Conservation (phyloP, 2,113 vertebrate genomes). For the Desmodus rotundus region DNA sequence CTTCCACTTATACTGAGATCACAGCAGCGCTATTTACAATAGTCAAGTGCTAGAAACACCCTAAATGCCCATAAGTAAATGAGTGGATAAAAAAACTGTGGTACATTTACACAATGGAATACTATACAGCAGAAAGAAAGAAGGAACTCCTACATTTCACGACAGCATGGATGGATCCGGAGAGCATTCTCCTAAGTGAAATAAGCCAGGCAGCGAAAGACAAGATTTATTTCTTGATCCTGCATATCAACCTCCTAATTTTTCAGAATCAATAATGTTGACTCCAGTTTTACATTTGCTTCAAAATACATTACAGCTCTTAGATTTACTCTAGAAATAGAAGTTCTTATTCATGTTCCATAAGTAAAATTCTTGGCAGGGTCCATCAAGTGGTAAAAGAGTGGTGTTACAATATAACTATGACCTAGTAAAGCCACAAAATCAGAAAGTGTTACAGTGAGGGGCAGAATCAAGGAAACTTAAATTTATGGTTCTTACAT, state of each 20-base stretch:
- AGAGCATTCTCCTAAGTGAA: too few species aligned
- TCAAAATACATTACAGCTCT: not conserved
- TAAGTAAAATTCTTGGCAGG: not conserved
- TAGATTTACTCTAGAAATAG: slow-evolving; percentile 24
- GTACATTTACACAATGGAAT: too few species aligned
- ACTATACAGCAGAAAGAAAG: too few species aligned
- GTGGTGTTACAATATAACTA: not conserved
- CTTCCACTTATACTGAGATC: too few species aligned
- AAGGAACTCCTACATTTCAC: too few species aligned
- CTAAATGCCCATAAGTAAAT: too few species aligned
- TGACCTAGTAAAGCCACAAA: not conserved
- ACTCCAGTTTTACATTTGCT: not conserved
- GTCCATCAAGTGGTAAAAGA: not conserved
- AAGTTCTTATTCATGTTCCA: not conserved
- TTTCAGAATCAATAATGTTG: slow-evolving; percentile 4
- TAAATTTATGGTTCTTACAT: not conserved
- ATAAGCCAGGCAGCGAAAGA: too few species aligned
- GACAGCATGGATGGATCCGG: too few species aligned
- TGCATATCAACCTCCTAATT: not conserved
- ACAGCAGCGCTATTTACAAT: too few species aligned
- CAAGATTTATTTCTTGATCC: not conserved
- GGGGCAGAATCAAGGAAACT: not conserved
- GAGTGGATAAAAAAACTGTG: too few species aligned
- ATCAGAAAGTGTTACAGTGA: not conserved
- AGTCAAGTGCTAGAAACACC: too few species aligned